Base-by-base conservation (phyloP, 2,888 invertebrate genomes). In the Colletes collaris region DNA sequence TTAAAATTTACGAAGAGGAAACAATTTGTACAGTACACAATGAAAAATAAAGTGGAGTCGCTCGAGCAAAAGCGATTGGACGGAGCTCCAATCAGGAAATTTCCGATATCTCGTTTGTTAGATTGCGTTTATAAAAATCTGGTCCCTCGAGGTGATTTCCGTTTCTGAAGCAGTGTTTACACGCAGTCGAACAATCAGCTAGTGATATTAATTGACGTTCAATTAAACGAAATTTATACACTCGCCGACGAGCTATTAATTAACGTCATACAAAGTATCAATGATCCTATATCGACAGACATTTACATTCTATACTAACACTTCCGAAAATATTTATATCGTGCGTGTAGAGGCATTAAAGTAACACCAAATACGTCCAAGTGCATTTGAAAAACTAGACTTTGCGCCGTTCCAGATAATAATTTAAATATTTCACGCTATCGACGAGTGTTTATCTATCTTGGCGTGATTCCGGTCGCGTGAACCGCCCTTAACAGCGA, bases 401-500 rank as follows among this genome's bases (percentile, higher is more conserved):
- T 16, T 7, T 2, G n/a, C n/a, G 13, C 40, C n/a, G 11, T 1
- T 10, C 3, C 27, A 49, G 53, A 75, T 66, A 66, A 76, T 46
- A 46, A 8, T 50, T 10, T 50, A 56, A 56, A 53, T 27, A 19
- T 49, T 46, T 16, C 10, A 8, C 49, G 37, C 56, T 55, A 64
- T 55, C 67, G 40, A 8, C 27, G 40, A 77, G 5, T 7, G 35
- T 50, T 77, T 77, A 78, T 77, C 56, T 52, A 50, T 53, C 58
- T n/a, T 8, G 44, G 10, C 44, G 44, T 52, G 40, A 49, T 69
- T 49, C 53, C 44, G 46, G 63, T 13, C 53, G 40, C 55, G 13
- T 67, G 67, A 77, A 44, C 56, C 63, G 46, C 68, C 63, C 69
- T 72, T 67, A 59, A 68, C 64, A 53, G 27, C 49, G 58, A 66